Conservation (phyloP, 2,888 invertebrate species). For the Griposia aprilina region DNA sequence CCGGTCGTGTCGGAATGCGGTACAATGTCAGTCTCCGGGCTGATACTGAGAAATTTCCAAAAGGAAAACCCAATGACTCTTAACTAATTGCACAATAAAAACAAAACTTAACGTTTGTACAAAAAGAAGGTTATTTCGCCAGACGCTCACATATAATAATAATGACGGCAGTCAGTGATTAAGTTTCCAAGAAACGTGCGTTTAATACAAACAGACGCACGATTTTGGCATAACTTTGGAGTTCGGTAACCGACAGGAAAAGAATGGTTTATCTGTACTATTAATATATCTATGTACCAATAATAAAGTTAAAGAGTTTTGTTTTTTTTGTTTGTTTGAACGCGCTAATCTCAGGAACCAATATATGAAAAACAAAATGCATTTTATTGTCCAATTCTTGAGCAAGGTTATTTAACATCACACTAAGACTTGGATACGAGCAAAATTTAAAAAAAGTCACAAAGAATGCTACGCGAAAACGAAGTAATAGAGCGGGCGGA, state of each 20-base stretch:
- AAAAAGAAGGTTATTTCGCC: not conserved
- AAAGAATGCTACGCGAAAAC: no score
- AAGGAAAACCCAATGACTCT: constrained; percentile 13
- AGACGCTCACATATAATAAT: constrained; percentile 12
- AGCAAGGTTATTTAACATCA: no score
- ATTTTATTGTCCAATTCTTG: no score
- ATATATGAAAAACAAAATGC: no score
- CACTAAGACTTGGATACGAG: no score
- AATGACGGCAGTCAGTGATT: constrained; percentile 44
- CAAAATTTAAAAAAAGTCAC: no score
- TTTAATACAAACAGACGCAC: constrained; percentile 14
- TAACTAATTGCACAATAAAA: constrained; percentile 8
- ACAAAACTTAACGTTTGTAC: constrained; percentile 6
- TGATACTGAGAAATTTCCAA: not conserved
- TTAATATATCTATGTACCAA: no score
- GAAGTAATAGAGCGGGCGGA: no score
- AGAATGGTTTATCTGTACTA: not conserved
- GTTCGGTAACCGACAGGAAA: constrained; percentile 24
- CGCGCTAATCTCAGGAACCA: no score
- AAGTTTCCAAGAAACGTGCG: constrained; percentile 50
- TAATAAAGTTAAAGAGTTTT: no score
- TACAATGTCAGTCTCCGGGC: not conserved
- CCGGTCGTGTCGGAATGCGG: no score
- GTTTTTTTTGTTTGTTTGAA: no score
- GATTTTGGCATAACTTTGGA: constrained; percentile 33